Percentiles rank a stretch among this genome's conserved stretches.
Conservation (phyloP, 2,888 invertebrate genomes). For the Hoplodrina ambigua region DNA sequence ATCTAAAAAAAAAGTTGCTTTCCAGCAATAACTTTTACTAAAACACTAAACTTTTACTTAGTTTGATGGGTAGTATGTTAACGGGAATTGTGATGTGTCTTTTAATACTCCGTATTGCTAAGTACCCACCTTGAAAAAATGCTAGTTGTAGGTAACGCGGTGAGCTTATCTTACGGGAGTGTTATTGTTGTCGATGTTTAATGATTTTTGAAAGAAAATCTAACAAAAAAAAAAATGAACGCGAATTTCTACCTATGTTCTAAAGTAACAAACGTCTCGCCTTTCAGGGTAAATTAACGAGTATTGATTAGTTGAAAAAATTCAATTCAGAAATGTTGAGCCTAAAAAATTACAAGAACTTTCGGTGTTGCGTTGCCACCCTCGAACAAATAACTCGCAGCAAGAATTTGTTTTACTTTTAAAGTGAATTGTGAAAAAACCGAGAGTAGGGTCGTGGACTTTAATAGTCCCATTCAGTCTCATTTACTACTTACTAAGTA, state of each 20-base stretch:
- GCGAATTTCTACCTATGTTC: not conserved
- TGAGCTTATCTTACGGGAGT: not conserved
- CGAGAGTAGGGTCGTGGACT: conserved; percentile 12
- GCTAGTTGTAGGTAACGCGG: too few species aligned
- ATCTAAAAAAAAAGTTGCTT: too few species aligned
- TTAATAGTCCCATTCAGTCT: too few species aligned
- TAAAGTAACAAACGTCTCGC: conserved; percentile 4
- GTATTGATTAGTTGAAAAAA: conserved; percentile 49
- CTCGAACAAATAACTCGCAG: conserved; percentile 18
- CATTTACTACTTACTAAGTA: not conserved
- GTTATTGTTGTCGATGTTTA: not conserved
- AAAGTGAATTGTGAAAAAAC: conserved; percentile 19
- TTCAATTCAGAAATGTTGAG: conserved; percentile 15
- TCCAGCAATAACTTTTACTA: too few species aligned
- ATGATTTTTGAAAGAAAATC: not conserved
- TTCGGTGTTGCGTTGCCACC: conserved; percentile 33
- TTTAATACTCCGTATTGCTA: too few species aligned
- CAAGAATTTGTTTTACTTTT: conserved; percentile 35
- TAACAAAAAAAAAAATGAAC: conserved; percentile 1
- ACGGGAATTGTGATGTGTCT: too few species aligned
- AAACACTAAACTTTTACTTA: too few species aligned
- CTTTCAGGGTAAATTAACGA: conserved; percentile 41
- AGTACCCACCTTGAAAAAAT: too few species aligned
- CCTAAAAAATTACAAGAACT: conserved; percentile 36
- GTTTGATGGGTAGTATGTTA: too few species aligned